These are phyloP conservation scores for Lycodopsis pacificus DNA, from an alignment of 2,797 vertebrate species.

Conservation along the genomic window DNA sequence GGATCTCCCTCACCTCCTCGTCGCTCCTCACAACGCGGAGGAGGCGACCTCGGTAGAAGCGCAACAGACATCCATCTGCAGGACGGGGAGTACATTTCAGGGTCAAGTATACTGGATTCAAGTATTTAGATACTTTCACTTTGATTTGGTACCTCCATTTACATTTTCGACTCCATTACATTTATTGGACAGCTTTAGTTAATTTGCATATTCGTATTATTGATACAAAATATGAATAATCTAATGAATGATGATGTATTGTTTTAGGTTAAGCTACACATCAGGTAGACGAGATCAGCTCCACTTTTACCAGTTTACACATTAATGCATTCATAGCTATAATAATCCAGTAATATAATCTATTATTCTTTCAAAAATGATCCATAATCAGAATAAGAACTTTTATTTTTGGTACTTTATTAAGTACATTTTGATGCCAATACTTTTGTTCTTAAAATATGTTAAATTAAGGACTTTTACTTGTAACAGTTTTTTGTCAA, in stretches of 20 bases:
- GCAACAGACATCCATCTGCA: conserved; percentile 63
- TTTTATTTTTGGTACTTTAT: too few relatives aligned
- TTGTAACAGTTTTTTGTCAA: too few relatives aligned
- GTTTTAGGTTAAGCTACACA: not conserved
- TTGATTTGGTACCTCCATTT: too few relatives aligned
- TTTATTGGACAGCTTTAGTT: not conserved
- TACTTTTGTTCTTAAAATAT: too few relatives aligned
- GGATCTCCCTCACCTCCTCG: conserved; percentile 59
- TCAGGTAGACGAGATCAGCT: not conserved
- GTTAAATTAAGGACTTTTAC: too few relatives aligned
- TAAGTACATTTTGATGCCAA: too few relatives aligned
- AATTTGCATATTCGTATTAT: not conserved
- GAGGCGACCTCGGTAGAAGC: conserved; percentile 56
- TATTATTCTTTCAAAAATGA: too few relatives aligned
- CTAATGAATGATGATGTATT: not conserved
- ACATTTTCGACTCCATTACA: not conserved
- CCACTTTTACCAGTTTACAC: too few relatives aligned
- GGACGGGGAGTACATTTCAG: not conserved
- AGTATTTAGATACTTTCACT: not conserved
- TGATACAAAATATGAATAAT: not conserved
- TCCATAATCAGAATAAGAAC: too few relatives aligned
- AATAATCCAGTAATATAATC: too few relatives aligned
- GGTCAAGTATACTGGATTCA: not conserved
- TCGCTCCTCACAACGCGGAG: conserved; percentile 65
- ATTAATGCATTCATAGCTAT: too few relatives aligned